These are phyloP conservation scores for Sycobia sp. DNA, from an alignment of 1,140 invertebrate species.

Conservation along the genomic window DNA sequence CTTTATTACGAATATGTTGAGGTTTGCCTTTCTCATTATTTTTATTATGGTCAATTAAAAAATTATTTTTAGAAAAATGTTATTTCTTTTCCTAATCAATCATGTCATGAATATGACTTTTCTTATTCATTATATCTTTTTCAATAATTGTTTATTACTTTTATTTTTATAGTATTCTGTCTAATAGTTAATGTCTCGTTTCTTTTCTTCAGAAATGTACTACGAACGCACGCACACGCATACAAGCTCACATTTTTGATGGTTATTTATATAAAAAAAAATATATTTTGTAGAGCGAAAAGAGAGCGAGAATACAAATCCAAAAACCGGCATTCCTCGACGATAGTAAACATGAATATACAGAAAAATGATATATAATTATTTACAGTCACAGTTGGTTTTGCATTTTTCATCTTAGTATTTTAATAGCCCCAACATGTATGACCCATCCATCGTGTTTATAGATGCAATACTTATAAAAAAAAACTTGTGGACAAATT, in stretches of 20 bases:
- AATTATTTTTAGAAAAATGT: conserved; percentile 4
- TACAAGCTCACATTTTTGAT: conserved; percentile 39
- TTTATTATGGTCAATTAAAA: conserved; percentile 5
- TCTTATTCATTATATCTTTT: background rate
- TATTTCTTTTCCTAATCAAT: conserved; percentile 1
- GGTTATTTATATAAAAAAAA: conserved; percentile 41
- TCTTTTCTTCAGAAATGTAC: conserved; percentile 31
- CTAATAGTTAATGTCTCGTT: conserved; percentile 34
- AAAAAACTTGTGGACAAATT: background rate
- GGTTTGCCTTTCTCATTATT: background rate
- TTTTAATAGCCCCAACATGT: conserved; percentile 41
- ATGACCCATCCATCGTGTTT: conserved; percentile 7
- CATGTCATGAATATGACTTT: background rate
- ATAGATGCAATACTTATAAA: background rate
- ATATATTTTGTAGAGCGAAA: conserved; percentile 39
- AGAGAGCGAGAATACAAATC: conserved; percentile 41
- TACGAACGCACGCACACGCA: conserved; percentile 40
- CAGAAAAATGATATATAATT: conserved; percentile 52
- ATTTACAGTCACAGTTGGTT: conserved; percentile 54
- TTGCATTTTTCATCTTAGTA: conserved; percentile 19
- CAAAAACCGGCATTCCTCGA: conserved; percentile 38
- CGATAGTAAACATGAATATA: conserved; percentile 46
- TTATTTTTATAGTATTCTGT: conserved; percentile 37
- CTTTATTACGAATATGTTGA: background rate
- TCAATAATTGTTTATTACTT: too few species aligned